Evolutionary conservation across 2,797 vertebrate genomes (phyloP), one percentile per base, ranked within the genome.

Genomic region (Notoglanidium macrostoma): DNA sequence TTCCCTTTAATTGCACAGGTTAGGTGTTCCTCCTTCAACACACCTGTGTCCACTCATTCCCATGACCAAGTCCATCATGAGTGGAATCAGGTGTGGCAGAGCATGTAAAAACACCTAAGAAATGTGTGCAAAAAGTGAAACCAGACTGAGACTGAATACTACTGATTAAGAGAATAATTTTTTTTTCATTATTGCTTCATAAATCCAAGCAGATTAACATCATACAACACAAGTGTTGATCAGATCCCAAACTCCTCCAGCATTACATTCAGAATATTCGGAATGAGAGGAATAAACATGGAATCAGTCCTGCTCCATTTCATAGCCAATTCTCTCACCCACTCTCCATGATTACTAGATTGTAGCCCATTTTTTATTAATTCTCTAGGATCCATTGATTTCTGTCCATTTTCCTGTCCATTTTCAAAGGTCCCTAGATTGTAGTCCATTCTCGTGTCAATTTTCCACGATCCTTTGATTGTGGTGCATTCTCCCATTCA

Each of bases 261-360:
- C 76, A 49, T 68, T 89, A 90, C 89, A 91, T 90, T 90, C 91
- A 90, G 73, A 80, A 89, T 57, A 67, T 85, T 85, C 59, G 77
- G 88, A 72, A 57, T 83, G 40, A 63, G 40, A 74, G 29, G 63
- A 17, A 65, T 49, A 29, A 46, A 44, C n/a, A 14, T 26, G 55
- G n/a, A 67, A 51, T n/a, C 1, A 17, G 40, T 81, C 59, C 46
- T n/a, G 61, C 1, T 12, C 80, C 44, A 29, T 82, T 83, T 21
- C 10, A 5, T 21, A 83, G 59, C 26, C 59, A 65, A 51, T 67
- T 51, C 61, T 32, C 26, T 29, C n/a, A 67, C 15, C 3, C 15
- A 51, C 54, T 29, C 63, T 83, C 15, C n/a, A 51, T 19, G 61
- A 82, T 83, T 54, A 68, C 19, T 8, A 17, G 40, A 49, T 35